These are phyloP conservation scores for Dicrurus megarhynchus DNA, from an alignment of 2,113 vertebrate genomes.

Conservation along the genomic window DNA sequence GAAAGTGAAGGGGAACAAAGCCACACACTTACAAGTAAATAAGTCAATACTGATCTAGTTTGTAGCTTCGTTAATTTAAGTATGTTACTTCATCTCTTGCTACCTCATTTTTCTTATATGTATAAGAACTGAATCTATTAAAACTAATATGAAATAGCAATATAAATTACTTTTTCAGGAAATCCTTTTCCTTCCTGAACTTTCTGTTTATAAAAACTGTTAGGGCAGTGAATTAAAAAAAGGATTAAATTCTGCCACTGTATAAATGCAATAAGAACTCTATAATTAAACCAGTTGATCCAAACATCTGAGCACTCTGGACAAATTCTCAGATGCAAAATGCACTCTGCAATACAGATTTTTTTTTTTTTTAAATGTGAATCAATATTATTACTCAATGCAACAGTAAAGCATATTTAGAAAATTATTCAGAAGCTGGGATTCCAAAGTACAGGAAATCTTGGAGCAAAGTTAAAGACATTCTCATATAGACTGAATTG, in stretches of 20 bases:
- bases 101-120: background rate
- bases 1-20: background rate
- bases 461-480: background rate
- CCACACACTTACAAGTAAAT: background rate
- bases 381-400: background rate
- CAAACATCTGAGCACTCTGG: background rate
- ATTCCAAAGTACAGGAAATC: background rate
- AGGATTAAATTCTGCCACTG: background rate
- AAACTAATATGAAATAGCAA: background rate
- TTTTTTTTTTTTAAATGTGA: background rate
- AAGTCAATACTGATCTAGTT: background rate
- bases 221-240: background rate
- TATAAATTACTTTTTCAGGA: background rate
- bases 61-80: background rate
- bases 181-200: background rate
- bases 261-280: background rate
- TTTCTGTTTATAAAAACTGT: background rate
- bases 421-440: background rate
- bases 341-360: background rate
- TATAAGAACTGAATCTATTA: background rate
- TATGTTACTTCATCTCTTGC: background rate
- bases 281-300: background rate
- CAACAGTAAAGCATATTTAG: background rate
- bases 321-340: background rate
- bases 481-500: background rate